These are phyloP conservation scores for Cinclus cinclus DNA, from an alignment of 2,113 vertebrate genomes.

Conservation along the genomic window DNA sequence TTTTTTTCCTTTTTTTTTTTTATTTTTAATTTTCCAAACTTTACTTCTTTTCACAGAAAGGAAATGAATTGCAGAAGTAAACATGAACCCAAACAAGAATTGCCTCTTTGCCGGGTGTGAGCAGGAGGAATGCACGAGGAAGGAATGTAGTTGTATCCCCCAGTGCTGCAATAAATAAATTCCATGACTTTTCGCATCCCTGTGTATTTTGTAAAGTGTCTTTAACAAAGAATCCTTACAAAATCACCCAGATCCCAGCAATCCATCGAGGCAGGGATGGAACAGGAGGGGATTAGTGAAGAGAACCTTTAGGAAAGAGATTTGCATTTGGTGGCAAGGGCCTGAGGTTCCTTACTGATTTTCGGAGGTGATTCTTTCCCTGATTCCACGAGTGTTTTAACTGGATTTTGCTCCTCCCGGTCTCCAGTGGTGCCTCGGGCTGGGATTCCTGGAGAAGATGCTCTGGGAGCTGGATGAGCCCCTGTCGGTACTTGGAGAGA, in stretches of 20 bases:
- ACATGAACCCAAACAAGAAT: slow-evolving; percentile 36
- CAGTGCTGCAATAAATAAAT: slow-evolving; percentile 30
- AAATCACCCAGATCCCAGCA: background rate
- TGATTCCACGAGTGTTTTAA: background rate
- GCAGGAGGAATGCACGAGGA: slow-evolving; percentile 24
- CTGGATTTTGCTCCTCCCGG: background rate
- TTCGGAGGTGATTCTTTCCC: rapidly evolving
- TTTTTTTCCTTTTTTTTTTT: background rate
- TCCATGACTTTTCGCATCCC: background rate
- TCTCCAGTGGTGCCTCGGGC: background rate
- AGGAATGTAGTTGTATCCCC: slow-evolving; percentile 29
- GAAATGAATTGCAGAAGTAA: slow-evolving; percentile 64
- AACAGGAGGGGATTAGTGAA: background rate
- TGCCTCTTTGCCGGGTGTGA: slow-evolving; percentile 6
- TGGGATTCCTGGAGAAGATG: background rate
- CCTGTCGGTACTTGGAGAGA: background rate
- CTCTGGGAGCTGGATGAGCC: background rate
- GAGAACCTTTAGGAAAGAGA: background rate
- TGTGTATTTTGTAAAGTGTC: slow-evolving; percentile 60
- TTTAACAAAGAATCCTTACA: background rate
- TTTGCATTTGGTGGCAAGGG: background rate
- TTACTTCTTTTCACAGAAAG: slow-evolving; percentile 72
- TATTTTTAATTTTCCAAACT: slow-evolving; percentile 55
- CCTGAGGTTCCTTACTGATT: background rate
- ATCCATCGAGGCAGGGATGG: background rate